Base-by-base conservation (phyloP, 2,113 vertebrate genomes). In the Brachypodius melanocephalos region DNA sequence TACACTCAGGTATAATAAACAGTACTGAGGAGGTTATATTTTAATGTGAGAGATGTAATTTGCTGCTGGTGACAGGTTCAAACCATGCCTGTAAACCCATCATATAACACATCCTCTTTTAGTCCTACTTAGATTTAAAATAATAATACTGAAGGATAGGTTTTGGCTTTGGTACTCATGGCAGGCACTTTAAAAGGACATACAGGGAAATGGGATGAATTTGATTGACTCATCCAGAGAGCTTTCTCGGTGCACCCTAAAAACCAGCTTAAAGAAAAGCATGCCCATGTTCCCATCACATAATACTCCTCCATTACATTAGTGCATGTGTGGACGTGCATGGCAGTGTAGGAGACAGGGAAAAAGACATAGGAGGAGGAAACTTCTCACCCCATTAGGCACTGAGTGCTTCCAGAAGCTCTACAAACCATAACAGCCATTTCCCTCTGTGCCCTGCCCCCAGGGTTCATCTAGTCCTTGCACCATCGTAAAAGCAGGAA, bases 1-100 rank as follows among this genome's bases (percentile, higher is more conserved):
- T 94, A 93, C 89, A 97, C 96, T 92, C 89, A 95, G 88, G 85
- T 97, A 97, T 88, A 96, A 96, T 96, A 97, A 96, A 97, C 94
- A 96, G 58, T 71, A 89, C 76, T 61, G 84, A 83, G 91, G 55
- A 93, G 89, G 86, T 77, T 91, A 45, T 91, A 91, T 95, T 96
- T 88, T 93, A 96, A 96, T 67, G 90, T 76, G 93, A 95, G 89
- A 92, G 85, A 93, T 75, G 61, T 89, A 95, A 97, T 95, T 90
- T 93, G 92, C 92, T 96, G 96, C 92, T 94, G 78, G 46, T 94
- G 97, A 95, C 80, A 96, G 83, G 80, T 96, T 96, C 91, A 72
- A 92, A 95, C 88, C 76, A 61, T 89, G 90, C 85, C 68, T 89
- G 59, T 92, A 95, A 93, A 85, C 42, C 67, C 62, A 89, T 97